These are phyloP conservation scores for Thecophora atra DNA, from an alignment of 2,888 invertebrate species.

Conservation along the genomic window DNA sequence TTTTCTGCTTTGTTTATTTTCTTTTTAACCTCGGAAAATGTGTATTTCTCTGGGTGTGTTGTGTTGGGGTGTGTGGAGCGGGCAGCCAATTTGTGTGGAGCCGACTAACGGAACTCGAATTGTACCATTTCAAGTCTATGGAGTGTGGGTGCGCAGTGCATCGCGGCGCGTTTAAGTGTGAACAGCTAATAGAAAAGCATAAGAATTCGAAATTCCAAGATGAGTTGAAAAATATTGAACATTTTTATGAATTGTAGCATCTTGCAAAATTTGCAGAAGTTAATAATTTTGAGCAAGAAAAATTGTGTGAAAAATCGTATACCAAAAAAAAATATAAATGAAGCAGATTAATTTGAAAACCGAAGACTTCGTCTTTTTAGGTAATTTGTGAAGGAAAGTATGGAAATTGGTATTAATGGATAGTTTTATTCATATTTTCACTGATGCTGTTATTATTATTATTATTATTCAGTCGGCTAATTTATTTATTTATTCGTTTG, in stretches of 20 bases:
- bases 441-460: too few species aligned
- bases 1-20: constrained; percentile 10
- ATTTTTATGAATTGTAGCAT: not conserved
- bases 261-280: too few species aligned
- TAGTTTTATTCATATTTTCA: too few species aligned
- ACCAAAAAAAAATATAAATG: too few species aligned
- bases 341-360: too few species aligned
- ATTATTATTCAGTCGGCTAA: too few species aligned
- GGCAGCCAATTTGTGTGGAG: not conserved
- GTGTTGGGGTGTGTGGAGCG: constrained; percentile 11
- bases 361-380: too few species aligned
- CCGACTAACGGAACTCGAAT: constrained; percentile 15
- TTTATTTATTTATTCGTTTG: not conserved
- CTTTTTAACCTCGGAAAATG: constrained; percentile 19
- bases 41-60: not conserved
- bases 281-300: too few species aligned
- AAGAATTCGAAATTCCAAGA: not conserved
- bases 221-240: not conserved
- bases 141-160: constrained; percentile 67
- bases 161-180: constrained; percentile 59
- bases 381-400: too few species aligned
- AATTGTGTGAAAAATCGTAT: too few species aligned
- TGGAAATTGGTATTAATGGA: too few species aligned
- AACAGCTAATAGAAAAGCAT: constrained; percentile 41
- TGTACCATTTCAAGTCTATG: constrained; percentile 53